Evolutionary conservation across 2,888 invertebrate genomes (phyloP), one percentile per base, ranked within the genome.

Genomic region (Sarcophaga carnaria): DNA sequence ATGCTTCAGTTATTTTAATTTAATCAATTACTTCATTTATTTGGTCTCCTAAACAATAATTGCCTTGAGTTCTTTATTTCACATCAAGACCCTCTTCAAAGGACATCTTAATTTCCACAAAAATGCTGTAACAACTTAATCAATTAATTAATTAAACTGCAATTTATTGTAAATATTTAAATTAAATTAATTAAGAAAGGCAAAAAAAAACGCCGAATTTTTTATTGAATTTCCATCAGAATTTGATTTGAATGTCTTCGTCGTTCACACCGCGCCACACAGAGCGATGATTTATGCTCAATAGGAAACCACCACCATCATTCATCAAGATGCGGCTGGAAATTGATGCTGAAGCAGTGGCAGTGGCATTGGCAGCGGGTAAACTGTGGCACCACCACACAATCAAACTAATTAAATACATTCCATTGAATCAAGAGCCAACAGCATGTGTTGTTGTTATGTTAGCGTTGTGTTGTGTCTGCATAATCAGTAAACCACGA

Each of bases 231-330:
- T 54, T 54, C 54, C 54, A 54, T 54, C 17, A 54, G 17, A 54
- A 54, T 54, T 54, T 54, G 17, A 54, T 14, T 54, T 54, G 12
- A 54, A 54, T 54, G 54, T 54, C 54, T 54, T 54, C 54, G 76
- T 84, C 14, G 76, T 84, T 84, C 80, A 84, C 70, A 70, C 79
- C 17, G 14, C 83, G 91, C 91, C 91, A 91, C 91, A 91, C 92
- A 91, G 91, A 90, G 91, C 91, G 91, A 90, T 92, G 92, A 91
- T 91, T 91, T 91, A 92, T 92, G 91, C 91, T 91, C 92, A 90
- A 92, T 88, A 90, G 92, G 90, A 71, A 84, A 76, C 80, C 84
- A 76, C 80, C 84, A 76, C n/a, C 66, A 71, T 78, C 37, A 80
- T 66, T 20, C 66, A 83, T 66, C 62, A 72, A 66, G 59, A 71